phyloP scores from a whole-genome alignment of 1,140 invertebrate species.

The Carposina sasakii region DNA sequence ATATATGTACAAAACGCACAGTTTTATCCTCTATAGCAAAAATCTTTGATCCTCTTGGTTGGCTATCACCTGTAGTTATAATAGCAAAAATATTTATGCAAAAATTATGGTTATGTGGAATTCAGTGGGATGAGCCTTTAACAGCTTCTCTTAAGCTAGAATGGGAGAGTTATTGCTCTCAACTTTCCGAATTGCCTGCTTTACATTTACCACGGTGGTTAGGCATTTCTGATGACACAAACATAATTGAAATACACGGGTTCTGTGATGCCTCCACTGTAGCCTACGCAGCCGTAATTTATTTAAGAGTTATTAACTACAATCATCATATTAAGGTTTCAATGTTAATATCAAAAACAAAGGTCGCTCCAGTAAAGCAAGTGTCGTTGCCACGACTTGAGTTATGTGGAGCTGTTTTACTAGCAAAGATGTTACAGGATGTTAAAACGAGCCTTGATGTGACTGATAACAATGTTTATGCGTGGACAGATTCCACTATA shows the following conservation, averaged over 20 bases:
- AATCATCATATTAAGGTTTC: constrained; percentile 12
- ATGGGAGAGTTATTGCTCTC: constrained; percentile 22
- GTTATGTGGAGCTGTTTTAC: constrained; percentile 45
- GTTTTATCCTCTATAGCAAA: constrained; percentile 29
- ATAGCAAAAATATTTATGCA: constrained; percentile 62
- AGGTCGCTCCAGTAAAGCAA: constrained; percentile 46
- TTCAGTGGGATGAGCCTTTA: constrained; percentile 50
- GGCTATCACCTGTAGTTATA: constrained; percentile 50
- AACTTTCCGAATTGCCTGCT: constrained; percentile 12
- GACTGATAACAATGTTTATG: constrained; percentile 10
- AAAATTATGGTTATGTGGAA: constrained; percentile 43
- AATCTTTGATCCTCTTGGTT: constrained; percentile 33
- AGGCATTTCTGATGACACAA: constrained; percentile 3
- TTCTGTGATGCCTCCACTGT: neutral
- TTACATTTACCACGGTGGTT: constrained; percentile 14
- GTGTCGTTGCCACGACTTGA: constrained; percentile 58
- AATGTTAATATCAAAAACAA: constrained; percentile 38
- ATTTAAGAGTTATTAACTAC: neutral
- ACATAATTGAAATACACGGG: constrained; percentile 14
- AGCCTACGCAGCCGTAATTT: constrained; percentile 6
- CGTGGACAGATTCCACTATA: constrained; percentile 53
- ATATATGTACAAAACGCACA: constrained; percentile 23
- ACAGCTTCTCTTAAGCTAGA: constrained; percentile 17
- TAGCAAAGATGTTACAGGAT: constrained; percentile 11
- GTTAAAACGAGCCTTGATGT: neutral